These are phyloP conservation scores for Melospiza melodia DNA, from an alignment of 2,113 vertebrate genomes.

Conservation along the genomic window DNA sequence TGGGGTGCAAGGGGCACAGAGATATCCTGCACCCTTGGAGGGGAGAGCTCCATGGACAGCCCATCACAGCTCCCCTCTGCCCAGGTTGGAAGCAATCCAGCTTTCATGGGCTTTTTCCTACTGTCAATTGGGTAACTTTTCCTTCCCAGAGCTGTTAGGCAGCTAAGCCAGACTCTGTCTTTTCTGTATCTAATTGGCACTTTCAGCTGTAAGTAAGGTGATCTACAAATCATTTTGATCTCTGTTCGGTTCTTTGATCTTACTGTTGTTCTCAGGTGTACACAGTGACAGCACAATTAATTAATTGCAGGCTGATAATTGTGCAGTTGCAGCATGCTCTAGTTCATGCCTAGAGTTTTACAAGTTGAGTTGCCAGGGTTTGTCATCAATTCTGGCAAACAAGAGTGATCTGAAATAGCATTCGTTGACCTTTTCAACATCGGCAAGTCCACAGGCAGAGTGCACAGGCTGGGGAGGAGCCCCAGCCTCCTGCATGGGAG, in stretches of 20 bases:
- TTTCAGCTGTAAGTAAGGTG: slow-evolving; percentile 35
- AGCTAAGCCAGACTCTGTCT: not conserved
- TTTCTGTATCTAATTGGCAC: slow-evolving; percentile 36
- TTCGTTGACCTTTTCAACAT: not conserved
- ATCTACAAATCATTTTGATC: slow-evolving; percentile 64
- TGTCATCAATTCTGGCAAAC: not conserved
- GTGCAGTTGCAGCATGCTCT: not conserved
- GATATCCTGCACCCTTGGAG: not conserved
- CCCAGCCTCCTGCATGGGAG: not conserved
- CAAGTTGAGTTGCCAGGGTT: not conserved
- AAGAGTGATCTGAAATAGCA: not conserved
- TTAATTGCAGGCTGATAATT: slow-evolving; percentile 35
- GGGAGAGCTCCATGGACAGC: not conserved
- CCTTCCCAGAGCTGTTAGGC: not conserved
- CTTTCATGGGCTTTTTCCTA: not conserved
- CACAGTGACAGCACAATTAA: slow-evolving; percentile 46
- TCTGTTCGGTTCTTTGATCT: slow-evolving; percentile 56
- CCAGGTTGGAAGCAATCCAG: not conserved
- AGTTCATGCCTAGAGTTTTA: not conserved
- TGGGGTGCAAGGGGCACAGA: no score
- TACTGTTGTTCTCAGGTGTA: slow-evolving; percentile 50
- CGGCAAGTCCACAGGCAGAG: not conserved
- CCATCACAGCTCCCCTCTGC: not conserved
- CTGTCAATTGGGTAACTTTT: not conserved
- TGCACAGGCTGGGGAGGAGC: not conserved